Evolutionary conservation across 1,140 invertebrate genomes (phyloP).

Genomic region (Drosophila murphyi): DNA sequence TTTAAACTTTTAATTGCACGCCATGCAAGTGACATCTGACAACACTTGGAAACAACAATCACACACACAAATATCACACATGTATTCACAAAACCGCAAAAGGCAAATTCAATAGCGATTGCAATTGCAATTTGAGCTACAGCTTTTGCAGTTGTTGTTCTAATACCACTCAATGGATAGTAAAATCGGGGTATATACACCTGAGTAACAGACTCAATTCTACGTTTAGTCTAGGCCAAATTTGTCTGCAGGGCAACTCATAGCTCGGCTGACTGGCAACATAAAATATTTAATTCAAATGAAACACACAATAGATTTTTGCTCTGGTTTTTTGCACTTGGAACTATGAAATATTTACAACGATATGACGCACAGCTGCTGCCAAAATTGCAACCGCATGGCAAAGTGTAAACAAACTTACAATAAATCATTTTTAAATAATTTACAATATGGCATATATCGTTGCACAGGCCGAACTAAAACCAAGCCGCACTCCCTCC

Average conservation of each 20-base stretch:
- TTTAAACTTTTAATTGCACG: constrained; percentile 74
- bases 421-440: constrained; percentile 81
- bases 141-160: constrained; percentile 33
- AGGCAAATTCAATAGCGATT: constrained; percentile 71
- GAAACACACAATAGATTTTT: constrained; percentile 73
- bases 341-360: constrained; percentile 42
- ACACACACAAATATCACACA: constrained; percentile 12
- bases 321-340: constrained; percentile 40
- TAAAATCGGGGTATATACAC: neutral
- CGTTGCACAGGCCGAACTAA: constrained; percentile 6
- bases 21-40: constrained; percentile 64
- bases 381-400: constrained; percentile 63
- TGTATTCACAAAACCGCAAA: constrained; percentile 72
- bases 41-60: constrained; percentile 41
- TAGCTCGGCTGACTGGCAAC: constrained; percentile 22
- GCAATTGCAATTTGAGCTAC: constrained; percentile 40
- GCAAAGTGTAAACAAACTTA: constrained; percentile 77
- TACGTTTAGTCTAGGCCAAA: neutral
- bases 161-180: constrained; percentile 5
- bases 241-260: constrained; percentile 13
- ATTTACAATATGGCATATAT: constrained; percentile 68
- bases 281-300: constrained; percentile 81
- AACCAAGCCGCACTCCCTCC: constrained; percentile 11
- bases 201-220: neutral
- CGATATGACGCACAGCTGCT: constrained; percentile 48